Percentiles rank a stretch among this genome's conserved stretches.
Conservation (phyloP, 2,797 vertebrate species). For the Momotus momota region DNA sequence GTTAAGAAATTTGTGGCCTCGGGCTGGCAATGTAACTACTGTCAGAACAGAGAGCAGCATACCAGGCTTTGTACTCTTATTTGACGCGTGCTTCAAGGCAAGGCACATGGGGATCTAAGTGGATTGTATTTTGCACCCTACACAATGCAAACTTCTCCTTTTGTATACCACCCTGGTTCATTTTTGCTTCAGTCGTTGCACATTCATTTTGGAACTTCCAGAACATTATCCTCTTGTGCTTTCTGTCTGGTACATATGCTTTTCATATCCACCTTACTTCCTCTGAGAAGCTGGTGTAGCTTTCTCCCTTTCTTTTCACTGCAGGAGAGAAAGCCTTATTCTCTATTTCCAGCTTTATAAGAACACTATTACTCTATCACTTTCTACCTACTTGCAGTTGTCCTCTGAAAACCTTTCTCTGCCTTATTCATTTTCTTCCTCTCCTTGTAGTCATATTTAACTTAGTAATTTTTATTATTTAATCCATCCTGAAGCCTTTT, state of each 20-base stretch:
- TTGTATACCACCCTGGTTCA: background rate
- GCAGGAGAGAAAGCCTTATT: background rate
- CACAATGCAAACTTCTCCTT: background rate
- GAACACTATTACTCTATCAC: background rate
- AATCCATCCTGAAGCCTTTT: slow-evolving; percentile 35
- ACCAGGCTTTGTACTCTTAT: background rate
- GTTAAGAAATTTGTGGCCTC: background rate
- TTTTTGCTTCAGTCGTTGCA: background rate
- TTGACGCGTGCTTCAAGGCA: background rate
- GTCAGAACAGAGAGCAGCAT: background rate
- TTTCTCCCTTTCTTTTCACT: background rate
- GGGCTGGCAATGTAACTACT: background rate
- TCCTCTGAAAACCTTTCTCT: background rate
- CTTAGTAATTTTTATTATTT: slow-evolving; percentile 44
- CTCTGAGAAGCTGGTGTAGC: background rate
- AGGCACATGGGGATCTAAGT: background rate
- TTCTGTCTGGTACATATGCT: background rate
- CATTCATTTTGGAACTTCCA: background rate
- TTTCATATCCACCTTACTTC: background rate
- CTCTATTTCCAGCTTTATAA: background rate
- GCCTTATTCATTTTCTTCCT: background rate
- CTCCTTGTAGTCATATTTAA: slow-evolving; percentile 2
- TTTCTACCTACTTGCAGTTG: background rate
- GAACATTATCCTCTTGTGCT: background rate
- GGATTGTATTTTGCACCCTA: background rate